These are phyloP conservation scores for Cricetomys ansorgei DNA, from an alignment of 2,113 vertebrate species.

Conservation along the genomic window DNA sequence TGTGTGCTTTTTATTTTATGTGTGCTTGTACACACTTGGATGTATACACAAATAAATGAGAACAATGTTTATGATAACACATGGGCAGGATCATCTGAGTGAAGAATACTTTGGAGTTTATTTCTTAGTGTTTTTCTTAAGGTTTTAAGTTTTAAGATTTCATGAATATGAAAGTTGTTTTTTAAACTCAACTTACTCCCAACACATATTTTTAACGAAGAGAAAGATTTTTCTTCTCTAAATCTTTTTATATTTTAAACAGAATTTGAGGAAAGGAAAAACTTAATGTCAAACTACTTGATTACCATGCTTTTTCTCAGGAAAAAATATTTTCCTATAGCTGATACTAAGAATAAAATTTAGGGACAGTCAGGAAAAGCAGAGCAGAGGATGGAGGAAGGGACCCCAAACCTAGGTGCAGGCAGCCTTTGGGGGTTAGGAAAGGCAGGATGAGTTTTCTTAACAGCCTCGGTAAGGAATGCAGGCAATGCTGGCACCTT, in stretches of 20 bases:
- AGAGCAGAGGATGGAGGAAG: neutral
- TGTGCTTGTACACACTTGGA: neutral
- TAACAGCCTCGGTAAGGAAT: too few relatives aligned
- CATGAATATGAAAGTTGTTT: constrained; percentile 60
- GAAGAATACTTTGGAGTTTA: constrained; percentile 37
- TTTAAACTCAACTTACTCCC: neutral
- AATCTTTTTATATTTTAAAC: constrained; percentile 64
- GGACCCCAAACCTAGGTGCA: neutral
- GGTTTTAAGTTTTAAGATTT: constrained; percentile 63
- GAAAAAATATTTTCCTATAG: constrained; percentile 4
- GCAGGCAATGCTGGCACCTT: neutral
- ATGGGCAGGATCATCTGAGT: neutral
- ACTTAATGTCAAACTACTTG: constrained; percentile 67
- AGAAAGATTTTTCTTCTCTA: constrained; percentile 10
- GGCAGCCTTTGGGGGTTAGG: neutral
- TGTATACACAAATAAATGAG: neutral
- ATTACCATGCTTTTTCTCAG: constrained; percentile 60
- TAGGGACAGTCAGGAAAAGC: neutral
- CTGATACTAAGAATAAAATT: constrained; percentile 40
- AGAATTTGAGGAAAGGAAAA: constrained; percentile 62
- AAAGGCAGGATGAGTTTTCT: neutral
- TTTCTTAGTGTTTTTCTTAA: neutral
- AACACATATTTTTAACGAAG: constrained; percentile 55
- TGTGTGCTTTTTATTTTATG: neutral
- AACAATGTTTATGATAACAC: neutral